Percentiles rank a stretch among this genome's conserved stretches.
These are phyloP conservation scores for Chionoecetes opilio DNA, from an alignment of 1,140 invertebrate genomes.

Conservation along the genomic window DNA sequence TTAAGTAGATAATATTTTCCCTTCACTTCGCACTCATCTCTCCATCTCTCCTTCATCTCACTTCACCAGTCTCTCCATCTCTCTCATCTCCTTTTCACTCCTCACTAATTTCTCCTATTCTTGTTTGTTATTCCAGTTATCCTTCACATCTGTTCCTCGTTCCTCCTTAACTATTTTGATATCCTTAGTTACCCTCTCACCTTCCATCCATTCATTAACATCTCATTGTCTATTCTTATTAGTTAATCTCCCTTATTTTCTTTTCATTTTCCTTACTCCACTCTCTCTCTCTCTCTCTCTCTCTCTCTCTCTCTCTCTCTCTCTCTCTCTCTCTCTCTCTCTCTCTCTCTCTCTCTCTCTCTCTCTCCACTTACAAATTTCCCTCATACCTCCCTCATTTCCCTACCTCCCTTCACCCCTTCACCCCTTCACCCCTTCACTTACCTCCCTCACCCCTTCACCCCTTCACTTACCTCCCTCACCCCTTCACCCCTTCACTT, in stretches of 20 bases:
- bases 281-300: conserved; percentile 10
- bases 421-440: background rate
- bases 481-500: too few species aligned
- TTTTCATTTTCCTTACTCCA: background rate
- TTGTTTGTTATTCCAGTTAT: too few species aligned
- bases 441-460: background rate
- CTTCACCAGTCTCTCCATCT: background rate
- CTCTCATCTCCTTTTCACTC: too few species aligned
- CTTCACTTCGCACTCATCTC: background rate
- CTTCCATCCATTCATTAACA: background rate
- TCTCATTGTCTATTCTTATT: background rate
- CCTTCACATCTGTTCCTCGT: too few species aligned
- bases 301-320: conserved; percentile 10
- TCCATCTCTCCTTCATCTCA: background rate
- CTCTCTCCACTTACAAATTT: too few species aligned
- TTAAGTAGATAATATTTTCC: background rate
- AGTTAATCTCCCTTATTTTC: background rate
- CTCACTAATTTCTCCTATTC: too few species aligned
- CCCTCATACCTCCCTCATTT: too few species aligned
- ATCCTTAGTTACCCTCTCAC: background rate
- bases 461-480: too few species aligned
- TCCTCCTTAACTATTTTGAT: too few species aligned
- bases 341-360: too few species aligned
- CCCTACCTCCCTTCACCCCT: too few species aligned
- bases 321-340: background rate